Conservation (phyloP, 2,113 vertebrate species). For the Halichoeres trimaculatus region DNA sequence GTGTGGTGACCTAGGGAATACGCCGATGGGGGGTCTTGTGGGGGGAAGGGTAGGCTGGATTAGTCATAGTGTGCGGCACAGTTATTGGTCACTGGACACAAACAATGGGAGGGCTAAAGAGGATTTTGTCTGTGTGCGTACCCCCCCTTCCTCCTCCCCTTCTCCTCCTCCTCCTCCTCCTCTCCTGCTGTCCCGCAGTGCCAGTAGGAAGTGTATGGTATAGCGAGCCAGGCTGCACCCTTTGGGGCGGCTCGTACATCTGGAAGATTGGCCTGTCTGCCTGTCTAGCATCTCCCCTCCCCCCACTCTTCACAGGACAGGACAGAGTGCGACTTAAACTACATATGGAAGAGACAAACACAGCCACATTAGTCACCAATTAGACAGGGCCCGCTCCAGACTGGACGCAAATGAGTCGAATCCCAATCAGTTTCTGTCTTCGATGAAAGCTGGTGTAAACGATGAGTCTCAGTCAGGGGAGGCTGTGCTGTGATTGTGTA, state of each 20-base stretch:
- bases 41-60: conserved; percentile 73
- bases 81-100: conserved; percentile 83
- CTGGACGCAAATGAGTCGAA: conserved; percentile 3
- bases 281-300: conserved; percentile 59
- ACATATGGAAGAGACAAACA: conserved; percentile 66
- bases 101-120: conserved; percentile 83
- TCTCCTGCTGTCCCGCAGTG: conserved; percentile 66
- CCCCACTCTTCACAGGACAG: conserved; percentile 24
- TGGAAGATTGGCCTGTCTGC: conserved; percentile 73
- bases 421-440: background rate
- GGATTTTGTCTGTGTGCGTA: conserved; percentile 73
- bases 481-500: conserved; percentile 39
- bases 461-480: conserved; percentile 6
- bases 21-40: conserved; percentile 63
- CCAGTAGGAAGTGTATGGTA: conserved; percentile 60
- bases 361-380: conserved; percentile 54
- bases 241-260: conserved; percentile 68
- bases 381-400: conserved; percentile 15
- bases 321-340: conserved; percentile 62
- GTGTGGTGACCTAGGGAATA: conserved; percentile 72
- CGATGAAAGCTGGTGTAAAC: background rate
- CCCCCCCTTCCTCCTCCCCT: conserved; percentile 39
- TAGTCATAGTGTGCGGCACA: conserved; percentile 76
- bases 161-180: conserved; percentile 49
- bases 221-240: conserved; percentile 54